Conservation (phyloP, 1,140 invertebrate genomes). For the Hetaerina americana region DNA sequence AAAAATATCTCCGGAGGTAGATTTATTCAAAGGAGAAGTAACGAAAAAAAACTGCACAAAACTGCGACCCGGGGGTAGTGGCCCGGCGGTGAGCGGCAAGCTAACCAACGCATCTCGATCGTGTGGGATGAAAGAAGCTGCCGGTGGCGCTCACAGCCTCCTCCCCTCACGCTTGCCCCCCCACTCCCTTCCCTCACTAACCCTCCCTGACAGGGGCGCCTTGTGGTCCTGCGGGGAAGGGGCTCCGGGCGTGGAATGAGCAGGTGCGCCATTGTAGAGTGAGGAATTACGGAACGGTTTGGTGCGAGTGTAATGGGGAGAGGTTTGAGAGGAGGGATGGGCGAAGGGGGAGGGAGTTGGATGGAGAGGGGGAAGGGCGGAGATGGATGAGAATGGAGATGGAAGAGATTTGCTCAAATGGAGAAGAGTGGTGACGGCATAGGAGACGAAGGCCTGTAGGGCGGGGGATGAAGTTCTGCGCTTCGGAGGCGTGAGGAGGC, state of each 20-base stretch:
- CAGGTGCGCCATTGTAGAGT: neutral
- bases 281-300: neutral
- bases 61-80: neutral
- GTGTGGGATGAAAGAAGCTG: neutral
- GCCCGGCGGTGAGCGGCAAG: neutral
- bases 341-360: neutral
- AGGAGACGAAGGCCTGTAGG: neutral
- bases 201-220: neutral
- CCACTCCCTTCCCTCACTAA: neutral
- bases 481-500: no score
- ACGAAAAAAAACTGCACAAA: no score
- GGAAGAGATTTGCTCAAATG: no score
- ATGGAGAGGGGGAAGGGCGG: no score
- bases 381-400: no score
- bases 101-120: neutral
- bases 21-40: no score
- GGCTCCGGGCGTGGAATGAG: neutral
- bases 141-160: no score
- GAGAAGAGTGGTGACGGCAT: no score
- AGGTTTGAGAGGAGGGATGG: neutral
- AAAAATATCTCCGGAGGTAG: no score
- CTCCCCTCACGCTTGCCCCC: no score
- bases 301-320: neutral
- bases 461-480: neutral
- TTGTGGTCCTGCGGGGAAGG: neutral